A percentile compares a stretch with the other conserved stretches of the same genome.
Evolutionary conservation across 2,797 vertebrate genomes (phyloP).

Genomic region (Apogon talboti): DNA sequence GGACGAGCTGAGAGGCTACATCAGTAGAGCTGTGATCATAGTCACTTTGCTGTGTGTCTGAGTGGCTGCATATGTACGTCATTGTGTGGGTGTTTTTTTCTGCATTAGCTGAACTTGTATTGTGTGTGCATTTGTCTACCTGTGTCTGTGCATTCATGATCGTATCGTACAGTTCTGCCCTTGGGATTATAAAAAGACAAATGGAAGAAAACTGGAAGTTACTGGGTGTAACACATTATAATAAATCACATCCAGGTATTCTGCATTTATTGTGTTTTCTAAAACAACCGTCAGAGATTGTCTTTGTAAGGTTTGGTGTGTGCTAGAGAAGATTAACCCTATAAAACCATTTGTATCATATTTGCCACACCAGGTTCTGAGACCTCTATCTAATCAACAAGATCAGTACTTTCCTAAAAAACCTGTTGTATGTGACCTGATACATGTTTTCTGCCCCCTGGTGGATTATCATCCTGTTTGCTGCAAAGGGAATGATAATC

Average conservation of each 20-base stretch:
- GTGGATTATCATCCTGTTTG: too few relatives aligned
- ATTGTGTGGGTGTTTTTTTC: slow-evolving; percentile 21
- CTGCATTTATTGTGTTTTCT: slow-evolving; percentile 23
- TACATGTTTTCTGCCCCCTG: too few relatives aligned
- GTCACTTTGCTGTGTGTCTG: slow-evolving; percentile 14
- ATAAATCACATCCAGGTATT: slow-evolving; percentile 13
- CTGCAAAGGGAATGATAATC: too few relatives aligned
- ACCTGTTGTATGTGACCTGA: too few relatives aligned
- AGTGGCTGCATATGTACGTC: slow-evolving; percentile 34
- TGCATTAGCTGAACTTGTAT: background rate
- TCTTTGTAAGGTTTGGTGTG: background rate
- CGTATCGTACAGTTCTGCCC: background rate
- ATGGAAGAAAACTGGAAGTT: slow-evolving; percentile 23
- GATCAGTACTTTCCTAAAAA: too few relatives aligned
- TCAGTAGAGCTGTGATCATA: slow-evolving; percentile 33
- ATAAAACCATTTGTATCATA: too few relatives aligned
- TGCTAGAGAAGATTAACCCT: slow-evolving; percentile 23
- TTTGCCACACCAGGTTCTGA: too few relatives aligned
- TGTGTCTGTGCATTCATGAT: slow-evolving; percentile 11
- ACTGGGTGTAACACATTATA: slow-evolving; percentile 7
- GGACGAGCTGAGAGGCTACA: slow-evolving; percentile 51
- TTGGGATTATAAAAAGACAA: slow-evolving; percentile 41
- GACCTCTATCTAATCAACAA: too few relatives aligned
- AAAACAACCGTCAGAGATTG: slow-evolving; percentile 17
- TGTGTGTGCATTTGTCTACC: slow-evolving; percentile 2